Percentiles rank a stretch among this genome's conserved stretches.
phyloP scores from a whole-genome alignment of 2,113 vertebrate genomes.

The Forbesichthys papilliferus region DNA sequence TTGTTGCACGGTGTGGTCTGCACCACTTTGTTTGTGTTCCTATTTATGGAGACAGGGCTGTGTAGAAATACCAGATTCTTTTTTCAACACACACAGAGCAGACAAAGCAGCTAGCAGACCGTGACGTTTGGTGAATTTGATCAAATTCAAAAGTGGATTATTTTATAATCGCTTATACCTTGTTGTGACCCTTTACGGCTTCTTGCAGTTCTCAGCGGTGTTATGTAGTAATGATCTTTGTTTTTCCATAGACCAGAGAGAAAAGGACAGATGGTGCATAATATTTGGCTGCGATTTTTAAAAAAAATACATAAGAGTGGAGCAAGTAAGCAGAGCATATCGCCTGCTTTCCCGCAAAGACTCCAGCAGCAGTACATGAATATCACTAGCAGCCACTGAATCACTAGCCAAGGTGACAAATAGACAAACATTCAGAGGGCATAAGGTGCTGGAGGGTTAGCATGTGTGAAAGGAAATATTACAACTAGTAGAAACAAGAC shows the following conservation, averaged over 20 bases:
- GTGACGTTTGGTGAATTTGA: no score
- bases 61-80: no score
- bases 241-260: conserved; percentile 12
- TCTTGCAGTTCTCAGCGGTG: not conserved
- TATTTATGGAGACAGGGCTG: no score
- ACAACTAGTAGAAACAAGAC: conserved; percentile 29
- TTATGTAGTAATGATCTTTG: not conserved
- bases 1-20: no score
- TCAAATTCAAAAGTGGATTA: no score
- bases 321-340: conserved; percentile 55
- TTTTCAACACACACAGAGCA: no score
- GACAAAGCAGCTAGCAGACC: no score
- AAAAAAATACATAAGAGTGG: conserved; percentile 27
- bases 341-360: conserved; percentile 44
- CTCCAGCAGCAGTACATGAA: conserved; percentile 62
- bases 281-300: conserved; percentile 44
- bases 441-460: not conserved
- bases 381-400: conserved; percentile 74
- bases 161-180: no score
- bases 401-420: conserved; percentile 75
- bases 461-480: conserved; percentile 2
- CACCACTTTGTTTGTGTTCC: no score
- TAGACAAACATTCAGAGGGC: conserved; percentile 54
- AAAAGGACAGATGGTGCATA: conserved; percentile 28
- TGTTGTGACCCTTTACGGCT: no score